Conservation (phyloP, 2,797 vertebrate species). For the Pseudochirops cupreus region DNA sequence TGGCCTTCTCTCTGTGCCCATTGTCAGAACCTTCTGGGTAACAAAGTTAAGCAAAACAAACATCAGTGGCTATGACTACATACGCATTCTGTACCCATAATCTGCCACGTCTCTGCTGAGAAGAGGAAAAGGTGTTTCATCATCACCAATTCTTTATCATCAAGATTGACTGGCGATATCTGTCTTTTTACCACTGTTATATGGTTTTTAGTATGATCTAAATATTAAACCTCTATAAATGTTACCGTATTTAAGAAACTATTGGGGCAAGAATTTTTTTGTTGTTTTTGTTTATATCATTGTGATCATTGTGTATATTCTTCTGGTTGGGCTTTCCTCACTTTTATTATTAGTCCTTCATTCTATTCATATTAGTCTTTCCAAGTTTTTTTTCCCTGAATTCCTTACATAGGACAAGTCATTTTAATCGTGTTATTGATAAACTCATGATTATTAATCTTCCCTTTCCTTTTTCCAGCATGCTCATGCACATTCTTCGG, state of each 20-base stretch:
- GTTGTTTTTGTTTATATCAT: not conserved
- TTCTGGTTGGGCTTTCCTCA: not conserved
- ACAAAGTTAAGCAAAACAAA: not conserved
- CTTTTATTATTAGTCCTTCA: not conserved
- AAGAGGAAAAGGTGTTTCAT: not conserved
- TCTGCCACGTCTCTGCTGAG: not conserved
- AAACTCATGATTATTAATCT: slow-evolving; percentile 59
- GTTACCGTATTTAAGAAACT: not conserved
- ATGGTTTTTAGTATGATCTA: not conserved
- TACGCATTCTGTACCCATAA: not conserved
- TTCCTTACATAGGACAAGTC: slow-evolving; percentile 32
- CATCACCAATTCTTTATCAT: not conserved
- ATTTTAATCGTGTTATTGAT: slow-evolving; percentile 50
- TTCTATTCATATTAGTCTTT: not conserved
- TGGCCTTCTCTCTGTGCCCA: not conserved
- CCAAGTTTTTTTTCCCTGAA: not conserved
- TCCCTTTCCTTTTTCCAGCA: slow-evolving; percentile 86
- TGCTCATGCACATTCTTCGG: slow-evolving; percentile 96
- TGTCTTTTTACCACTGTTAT: not conserved
- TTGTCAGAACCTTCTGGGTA: not conserved
- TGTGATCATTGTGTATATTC: not conserved
- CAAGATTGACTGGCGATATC: not conserved
- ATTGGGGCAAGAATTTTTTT: not conserved
- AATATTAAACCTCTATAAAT: not conserved
- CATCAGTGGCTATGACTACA: not conserved